Conservation (phyloP, 2,888 invertebrate species). For the Diplolepis rosae region DNA sequence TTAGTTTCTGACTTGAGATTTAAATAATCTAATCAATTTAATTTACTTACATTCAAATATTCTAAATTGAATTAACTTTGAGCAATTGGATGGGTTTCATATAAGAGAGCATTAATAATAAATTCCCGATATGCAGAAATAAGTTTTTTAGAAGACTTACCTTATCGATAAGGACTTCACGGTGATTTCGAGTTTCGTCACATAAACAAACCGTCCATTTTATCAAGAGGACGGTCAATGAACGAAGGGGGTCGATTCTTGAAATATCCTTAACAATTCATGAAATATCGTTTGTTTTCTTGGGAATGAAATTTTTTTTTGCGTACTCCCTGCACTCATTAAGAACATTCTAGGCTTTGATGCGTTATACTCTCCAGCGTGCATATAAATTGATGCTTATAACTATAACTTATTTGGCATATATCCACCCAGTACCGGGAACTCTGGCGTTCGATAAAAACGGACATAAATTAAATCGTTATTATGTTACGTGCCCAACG, state of each 20-base stretch:
- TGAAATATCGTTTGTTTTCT: background rate
- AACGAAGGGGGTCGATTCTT: background rate
- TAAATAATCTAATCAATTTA: too few relatives aligned
- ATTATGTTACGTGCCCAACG: constrained; percentile 54
- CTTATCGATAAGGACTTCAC: background rate
- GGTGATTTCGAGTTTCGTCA: background rate
- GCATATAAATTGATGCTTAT: constrained; percentile 61
- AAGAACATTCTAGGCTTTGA: constrained; percentile 54
- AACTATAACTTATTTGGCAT: constrained; percentile 57
- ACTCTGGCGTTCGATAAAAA: constrained; percentile 57
- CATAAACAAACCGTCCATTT: background rate
- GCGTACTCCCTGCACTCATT: constrained; percentile 42
- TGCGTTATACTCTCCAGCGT: constrained; percentile 53
- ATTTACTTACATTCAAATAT: too few relatives aligned
- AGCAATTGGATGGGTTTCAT: too few relatives aligned
- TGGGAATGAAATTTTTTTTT: background rate
- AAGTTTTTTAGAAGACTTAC: background rate
- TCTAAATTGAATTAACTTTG: too few relatives aligned
- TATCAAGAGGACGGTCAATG: background rate
- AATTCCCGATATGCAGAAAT: too few relatives aligned
- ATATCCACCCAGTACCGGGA: constrained; percentile 54
- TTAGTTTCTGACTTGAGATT: too few relatives aligned
- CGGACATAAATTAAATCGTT: constrained; percentile 56
- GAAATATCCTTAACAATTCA: background rate
- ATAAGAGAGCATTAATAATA: too few relatives aligned